A percentile compares a stretch with the other conserved stretches of the same genome.
Evolutionary conservation across 2,888 invertebrate species (phyloP).

Genomic region (Stenchaetothrips biformis): DNA sequence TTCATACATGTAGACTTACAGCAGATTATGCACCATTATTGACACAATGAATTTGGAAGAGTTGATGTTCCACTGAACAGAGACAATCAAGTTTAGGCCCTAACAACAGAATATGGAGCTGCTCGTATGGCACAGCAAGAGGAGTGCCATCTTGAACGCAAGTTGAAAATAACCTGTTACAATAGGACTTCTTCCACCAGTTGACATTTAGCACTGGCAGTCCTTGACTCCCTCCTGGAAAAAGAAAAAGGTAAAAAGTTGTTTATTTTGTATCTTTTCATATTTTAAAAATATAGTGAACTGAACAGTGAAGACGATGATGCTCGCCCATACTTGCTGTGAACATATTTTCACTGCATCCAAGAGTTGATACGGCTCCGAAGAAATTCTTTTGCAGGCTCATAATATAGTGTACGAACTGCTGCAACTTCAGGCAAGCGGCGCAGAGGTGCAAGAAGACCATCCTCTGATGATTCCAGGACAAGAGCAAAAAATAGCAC

Average conservation of each 20-base stretch:
- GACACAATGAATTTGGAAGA: too few relatives aligned
- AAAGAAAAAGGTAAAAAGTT: background rate
- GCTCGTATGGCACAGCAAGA: too few relatives aligned
- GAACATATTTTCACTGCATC: background rate
- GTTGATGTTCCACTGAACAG: too few relatives aligned
- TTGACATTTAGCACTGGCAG: too few relatives aligned
- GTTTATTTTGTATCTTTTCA: background rate
- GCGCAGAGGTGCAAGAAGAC: slow-evolving; percentile 61
- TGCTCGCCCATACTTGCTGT: background rate
- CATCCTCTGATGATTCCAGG: slow-evolving; percentile 69
- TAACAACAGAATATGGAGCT: too few relatives aligned
- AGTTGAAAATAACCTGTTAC: too few relatives aligned
- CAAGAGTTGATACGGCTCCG: slow-evolving; percentile 43
- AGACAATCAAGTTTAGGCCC: too few relatives aligned
- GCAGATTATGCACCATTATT: too few relatives aligned
- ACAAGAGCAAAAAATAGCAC: slow-evolving; percentile 64
- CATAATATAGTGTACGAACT: slow-evolving; percentile 74
- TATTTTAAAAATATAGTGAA: background rate
- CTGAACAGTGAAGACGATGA: background rate
- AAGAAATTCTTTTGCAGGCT: slow-evolving; percentile 74
- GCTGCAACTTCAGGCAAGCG: slow-evolving; percentile 71
- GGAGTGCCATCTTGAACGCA: too few relatives aligned
- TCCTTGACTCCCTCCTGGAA: background rate
- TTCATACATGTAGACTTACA: too few relatives aligned
- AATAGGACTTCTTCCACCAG: too few relatives aligned